Evolutionary conservation across 2,888 invertebrate genomes (phyloP).

Genomic region (Napeogenes inachia): DNA sequence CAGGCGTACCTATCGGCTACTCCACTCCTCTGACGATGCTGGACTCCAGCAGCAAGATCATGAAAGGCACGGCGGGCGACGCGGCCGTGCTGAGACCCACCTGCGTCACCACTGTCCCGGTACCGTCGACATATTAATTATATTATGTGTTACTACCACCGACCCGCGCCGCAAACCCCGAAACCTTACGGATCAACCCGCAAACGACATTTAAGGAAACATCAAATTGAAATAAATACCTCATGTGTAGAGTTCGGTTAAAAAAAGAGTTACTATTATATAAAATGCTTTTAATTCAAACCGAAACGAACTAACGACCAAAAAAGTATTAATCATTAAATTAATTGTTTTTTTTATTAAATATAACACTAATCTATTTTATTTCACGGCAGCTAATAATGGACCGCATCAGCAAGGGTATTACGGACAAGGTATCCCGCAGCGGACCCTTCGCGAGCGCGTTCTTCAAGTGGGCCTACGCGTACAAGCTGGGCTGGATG

Average conservation of each 20-base stretch:
- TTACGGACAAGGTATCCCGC: conserved; percentile 94
- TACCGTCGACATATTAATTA: conserved; percentile 45
- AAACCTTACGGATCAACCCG: too few species aligned
- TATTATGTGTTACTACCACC: too few species aligned
- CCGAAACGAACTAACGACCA: neutral
- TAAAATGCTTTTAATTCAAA: neutral
- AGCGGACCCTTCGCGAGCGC: conserved; percentile 87
- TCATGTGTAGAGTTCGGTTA: too few species aligned
- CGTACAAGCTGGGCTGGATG: conserved; percentile 93
- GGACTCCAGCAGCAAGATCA: conserved; percentile 96
- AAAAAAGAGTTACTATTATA: too few species aligned
- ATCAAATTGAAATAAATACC: too few species aligned
- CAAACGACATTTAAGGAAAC: too few species aligned
- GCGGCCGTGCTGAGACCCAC: conserved; percentile 94
- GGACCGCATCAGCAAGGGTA: conserved; percentile 98
- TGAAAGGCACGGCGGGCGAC: conserved; percentile 96
- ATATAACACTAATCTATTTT: neutral
- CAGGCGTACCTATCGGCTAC: conserved; percentile 96
- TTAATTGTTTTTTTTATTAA: too few species aligned
- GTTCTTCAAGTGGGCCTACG: conserved; percentile 95
- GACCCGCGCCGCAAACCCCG: too few species aligned
- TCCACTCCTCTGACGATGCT: conserved; percentile 96
- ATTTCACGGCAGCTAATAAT: conserved; percentile 85
- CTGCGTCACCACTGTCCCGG: conserved; percentile 97
- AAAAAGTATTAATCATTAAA: too few species aligned